Base-by-base conservation (phyloP, 2,888 invertebrate genomes). In the Rhingia campestris region DNA sequence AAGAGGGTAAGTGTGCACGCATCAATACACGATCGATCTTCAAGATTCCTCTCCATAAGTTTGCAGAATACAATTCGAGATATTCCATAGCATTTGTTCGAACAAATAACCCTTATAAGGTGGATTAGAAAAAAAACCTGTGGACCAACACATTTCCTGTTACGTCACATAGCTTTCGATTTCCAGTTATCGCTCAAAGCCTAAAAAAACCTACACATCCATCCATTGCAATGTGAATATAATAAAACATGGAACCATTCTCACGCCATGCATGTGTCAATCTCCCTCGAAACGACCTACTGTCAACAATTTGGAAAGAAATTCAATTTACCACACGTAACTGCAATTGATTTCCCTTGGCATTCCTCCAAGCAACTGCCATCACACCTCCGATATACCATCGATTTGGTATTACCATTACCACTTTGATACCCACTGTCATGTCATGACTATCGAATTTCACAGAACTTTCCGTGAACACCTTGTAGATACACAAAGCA, bases 231-330 rank as follows among this genome's bases (percentile, higher is more conserved):
- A 45, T 45, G 6, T 6, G 43, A 45, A 12, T 12, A 12, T 14
- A 22, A 22, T 22, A 2, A 22, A 22, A 22, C 70, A 53, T 51
- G 51, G 33, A 59, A 49, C 61, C 41, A 7, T 43, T 41, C 74
- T n/a, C 66, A 75, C n/a, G 43, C 10, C 70, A 41, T 33, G 70
- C 14, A 49, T 37, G 4, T 74, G 82, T 74, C 79, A 84, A 51
- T 59, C 22, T 35, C 22, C 30, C 22, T 14, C 35, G 14, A 39
- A 58, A 33, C 51, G 35, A 59, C 45, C 35, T 9, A 10, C 73
- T 67, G 79, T 69, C 74, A 84, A 70, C 79, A 69, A 63, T 74
- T 22, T 37, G 72, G 41, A 56, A 72, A 67, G 37, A 73, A 82
- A 82, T 77, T 77, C 77, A 77, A 73, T 14, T 56, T 43, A 32